Percentiles rank a stretch among this genome's conserved stretches.
phyloP scores from a whole-genome alignment of 1,140 invertebrate genomes.

The Diorhabda sublineata region DNA sequence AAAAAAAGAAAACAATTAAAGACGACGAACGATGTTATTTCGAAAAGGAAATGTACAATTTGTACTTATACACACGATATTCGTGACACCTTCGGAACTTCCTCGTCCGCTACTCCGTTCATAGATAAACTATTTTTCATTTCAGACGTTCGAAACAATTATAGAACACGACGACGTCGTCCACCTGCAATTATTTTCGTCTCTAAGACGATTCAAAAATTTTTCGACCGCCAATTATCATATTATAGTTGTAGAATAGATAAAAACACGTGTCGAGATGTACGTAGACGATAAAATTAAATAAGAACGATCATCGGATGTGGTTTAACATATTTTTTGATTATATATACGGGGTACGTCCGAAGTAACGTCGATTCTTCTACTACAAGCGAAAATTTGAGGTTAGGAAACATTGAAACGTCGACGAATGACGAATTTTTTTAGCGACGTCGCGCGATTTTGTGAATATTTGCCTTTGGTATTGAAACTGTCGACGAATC shows the following conservation, averaged over 20 bases:
- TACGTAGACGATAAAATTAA: constrained; percentile 3
- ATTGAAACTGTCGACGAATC: too few relatives aligned
- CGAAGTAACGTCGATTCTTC: neutral
- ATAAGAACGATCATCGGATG: neutral
- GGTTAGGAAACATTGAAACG: neutral
- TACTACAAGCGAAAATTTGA: neutral
- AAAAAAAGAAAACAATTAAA: neutral
- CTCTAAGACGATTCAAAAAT: too few relatives aligned
- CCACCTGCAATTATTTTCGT: constrained; percentile 14
- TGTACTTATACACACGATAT: constrained; percentile 29
- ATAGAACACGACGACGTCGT: constrained; percentile 21
- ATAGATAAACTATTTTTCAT: constrained; percentile 3
- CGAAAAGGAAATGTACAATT: constrained; percentile 33
- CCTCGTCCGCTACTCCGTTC: constrained; percentile 23
- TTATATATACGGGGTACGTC: neutral
- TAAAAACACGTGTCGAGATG: constrained; percentile 7
- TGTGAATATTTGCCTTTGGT: neutral
- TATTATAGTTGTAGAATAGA: constrained; percentile 7
- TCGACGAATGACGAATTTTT: neutral
- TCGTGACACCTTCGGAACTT: constrained; percentile 33
- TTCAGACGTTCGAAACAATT: constrained; percentile 22
- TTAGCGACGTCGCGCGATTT: neutral
- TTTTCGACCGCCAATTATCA: constrained; percentile 10
- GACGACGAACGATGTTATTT: neutral
- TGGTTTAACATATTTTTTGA: neutral